Base-by-base conservation (phyloP, 2,888 invertebrate genomes). In the Latrodectus elegans region DNA sequence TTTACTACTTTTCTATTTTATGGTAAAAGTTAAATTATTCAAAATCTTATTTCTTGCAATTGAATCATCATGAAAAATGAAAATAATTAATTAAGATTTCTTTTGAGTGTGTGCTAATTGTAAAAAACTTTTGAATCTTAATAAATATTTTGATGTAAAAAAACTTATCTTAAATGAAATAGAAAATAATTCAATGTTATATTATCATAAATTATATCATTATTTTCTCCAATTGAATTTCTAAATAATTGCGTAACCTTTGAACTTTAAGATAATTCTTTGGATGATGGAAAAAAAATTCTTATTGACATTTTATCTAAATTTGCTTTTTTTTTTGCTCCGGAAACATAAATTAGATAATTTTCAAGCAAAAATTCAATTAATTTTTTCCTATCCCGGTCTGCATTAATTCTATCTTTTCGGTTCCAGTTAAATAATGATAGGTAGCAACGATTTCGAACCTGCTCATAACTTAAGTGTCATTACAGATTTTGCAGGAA, bases 311-410 rank as follows among this genome's bases (percentile, higher is more conserved):
- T 60, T 60, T 60, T 60, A 60, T 60, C 60, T n/a, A 60, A 60
- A 60, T 12, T 15, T 15, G 60, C 14, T 60, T 60, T 60, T 60
- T 60, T 65, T 65, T 71, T 73, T 65, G 65, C 70, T 22, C 64
- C 15, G 73, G 49, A 53, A 67, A 78, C 71, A 79, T 79, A 80
- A 85, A 85, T 85, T 79, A 65, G 85, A 85, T 85, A 85, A 85
- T 85, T 85, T 79, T 85, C 75, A 68, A 75, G 74, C 85, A 81
- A 76, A 86, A 86, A 86, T 81, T 81, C 86, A 86, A 86, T 86
- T 86, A 86, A 80, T 75, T 86, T 81, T 81, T 86, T 81, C 53
- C 67, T 38, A 14, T 76, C 60, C 15, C 72, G 60, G 22, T 55
- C 3, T 38, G 65, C 76, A 15, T 72, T 73, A 76, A 81, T 86